Base-by-base conservation (phyloP, 2,113 vertebrate species). In the Miniopterus natalensis region DNA sequence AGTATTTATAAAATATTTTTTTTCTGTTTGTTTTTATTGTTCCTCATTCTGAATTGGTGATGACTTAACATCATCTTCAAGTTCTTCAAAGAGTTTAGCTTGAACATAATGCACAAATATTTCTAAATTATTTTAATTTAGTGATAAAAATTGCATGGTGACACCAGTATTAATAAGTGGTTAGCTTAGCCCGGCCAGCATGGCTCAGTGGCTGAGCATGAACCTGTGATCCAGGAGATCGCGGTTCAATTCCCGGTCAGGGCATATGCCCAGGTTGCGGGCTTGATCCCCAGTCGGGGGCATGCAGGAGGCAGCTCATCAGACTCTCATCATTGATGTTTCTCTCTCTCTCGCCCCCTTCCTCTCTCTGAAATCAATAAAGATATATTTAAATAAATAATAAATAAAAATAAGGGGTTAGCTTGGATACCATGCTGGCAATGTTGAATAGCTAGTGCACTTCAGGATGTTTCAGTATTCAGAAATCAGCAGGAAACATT, bases 51-150 rank as follows among this genome's bases (percentile, higher is more conserved):
- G 85, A 88, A 68, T 73, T 88, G 63, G 13, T 81, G 75, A 66
- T 47, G 53, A 88, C 61, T 93, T 83, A 27, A 3, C 75, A 6
- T 84, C 23, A 31, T 36, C 47, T 79, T 79, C 10, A 77, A 61
- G 15, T 84, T 63, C 61, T 92, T 84, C 20, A 71, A 8, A 92
- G 53, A 86, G 47, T 93, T 96, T 93, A 79, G 81, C 2, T 3
- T 88, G 77, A 85, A 84, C 6, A 36, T 36, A 68, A 31, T 78
- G 21, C 23, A 65, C 18, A 93, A 3, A 36, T 87, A 85, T 84
- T 96, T 93, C 36, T 61, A 86, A 15, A 45, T 91, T 95, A 84
- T 84, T 96, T 93, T 70, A 91, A 88, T 83, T 81, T 87, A 71
- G 85, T 87, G 21, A 80, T 94, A 61, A 81, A 91, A 95, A 70